These are phyloP conservation scores for Hippocampus mohnikei DNA, from an alignment of 2,113 vertebrate species.

Conservation along the genomic window DNA sequence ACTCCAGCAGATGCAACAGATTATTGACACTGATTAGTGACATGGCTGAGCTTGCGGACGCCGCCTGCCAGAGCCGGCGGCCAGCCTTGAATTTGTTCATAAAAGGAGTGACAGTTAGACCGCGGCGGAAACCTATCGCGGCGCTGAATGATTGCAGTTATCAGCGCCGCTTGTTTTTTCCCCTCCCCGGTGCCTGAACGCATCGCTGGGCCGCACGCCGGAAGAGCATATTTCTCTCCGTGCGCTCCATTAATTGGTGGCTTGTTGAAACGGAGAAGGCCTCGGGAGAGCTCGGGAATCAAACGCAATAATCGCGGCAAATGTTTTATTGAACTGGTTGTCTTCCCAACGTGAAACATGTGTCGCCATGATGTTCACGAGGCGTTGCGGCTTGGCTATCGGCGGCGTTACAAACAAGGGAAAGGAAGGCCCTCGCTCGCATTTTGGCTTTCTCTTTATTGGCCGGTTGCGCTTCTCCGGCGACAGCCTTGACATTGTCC, in stretches of 20 bases:
- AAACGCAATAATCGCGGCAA: constrained; percentile 2
- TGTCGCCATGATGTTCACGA: constrained; percentile 17
- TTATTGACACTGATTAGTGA: constrained; percentile 47
- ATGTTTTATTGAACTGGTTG: constrained; percentile 7
- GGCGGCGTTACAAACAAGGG: constrained; percentile 15
- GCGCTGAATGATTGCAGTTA: constrained; percentile 49
- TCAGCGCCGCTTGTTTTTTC: constrained; percentile 25
- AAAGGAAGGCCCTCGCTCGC: constrained; percentile 1
- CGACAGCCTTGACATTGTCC: constrained; percentile 13
- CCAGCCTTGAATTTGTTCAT: constrained; percentile 51
- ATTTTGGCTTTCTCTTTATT: constrained; percentile 38
- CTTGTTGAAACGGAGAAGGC: neutral
- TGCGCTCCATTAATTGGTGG: neutral
- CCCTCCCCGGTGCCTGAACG: neutral
- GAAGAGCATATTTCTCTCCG: neutral
- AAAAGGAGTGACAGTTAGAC: constrained; percentile 59
- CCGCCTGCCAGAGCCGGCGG: constrained; percentile 56
- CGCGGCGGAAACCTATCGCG: constrained; percentile 42
- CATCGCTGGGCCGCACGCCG: neutral
- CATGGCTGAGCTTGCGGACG: constrained; percentile 40
- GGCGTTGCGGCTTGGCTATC: constrained; percentile 25
- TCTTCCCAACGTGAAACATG: constrained; percentile 23
- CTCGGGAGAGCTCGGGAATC: constrained; percentile 5
- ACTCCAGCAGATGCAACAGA: constrained; percentile 46
- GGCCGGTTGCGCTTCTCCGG: constrained; percentile 17